Evolutionary conservation across 35 echinoderm and acorn worm species (phyloP).

Genomic region (Hemicentrotus pulcherrimus): DNA sequence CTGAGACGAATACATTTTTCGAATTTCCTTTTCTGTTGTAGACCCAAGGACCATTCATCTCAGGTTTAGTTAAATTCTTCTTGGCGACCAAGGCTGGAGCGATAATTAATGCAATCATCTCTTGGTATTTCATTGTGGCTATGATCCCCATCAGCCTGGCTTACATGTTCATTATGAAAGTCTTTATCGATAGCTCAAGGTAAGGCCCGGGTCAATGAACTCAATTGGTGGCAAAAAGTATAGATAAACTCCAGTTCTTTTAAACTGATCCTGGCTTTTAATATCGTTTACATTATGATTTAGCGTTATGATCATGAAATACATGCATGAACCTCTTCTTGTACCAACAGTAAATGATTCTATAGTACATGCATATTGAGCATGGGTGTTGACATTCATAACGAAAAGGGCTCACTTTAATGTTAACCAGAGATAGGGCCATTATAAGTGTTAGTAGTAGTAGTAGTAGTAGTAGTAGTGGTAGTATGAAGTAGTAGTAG

Average conservation of each 20-base stretch:
- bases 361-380: background rate
- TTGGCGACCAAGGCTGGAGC: slow-evolving; percentile 56
- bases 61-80: slow-evolving; percentile 15
- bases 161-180: slow-evolving; percentile 76
- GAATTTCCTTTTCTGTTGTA: background rate
- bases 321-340: background rate
- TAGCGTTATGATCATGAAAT: background rate
- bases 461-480: too few species aligned
- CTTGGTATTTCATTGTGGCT: slow-evolving; percentile 57
- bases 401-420: too few species aligned
- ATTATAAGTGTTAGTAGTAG: too few species aligned
- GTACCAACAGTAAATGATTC: too few species aligned
- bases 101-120: slow-evolving; percentile 61
- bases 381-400: background rate
- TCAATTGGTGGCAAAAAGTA: too few species aligned
- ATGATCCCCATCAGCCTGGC: slow-evolving; percentile 51
- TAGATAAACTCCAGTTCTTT: too few species aligned
- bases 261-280: too few species aligned
- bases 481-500: too few species aligned
- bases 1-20: background rate
- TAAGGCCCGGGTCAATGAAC: background rate
- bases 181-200: slow-evolving; percentile 73
- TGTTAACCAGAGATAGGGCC: too few species aligned
- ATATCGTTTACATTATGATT: too few species aligned
- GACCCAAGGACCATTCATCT: background rate